Evolutionary conservation across 2,797 vertebrate genomes (phyloP).

Genomic region (Anguilla megastoma): DNA sequence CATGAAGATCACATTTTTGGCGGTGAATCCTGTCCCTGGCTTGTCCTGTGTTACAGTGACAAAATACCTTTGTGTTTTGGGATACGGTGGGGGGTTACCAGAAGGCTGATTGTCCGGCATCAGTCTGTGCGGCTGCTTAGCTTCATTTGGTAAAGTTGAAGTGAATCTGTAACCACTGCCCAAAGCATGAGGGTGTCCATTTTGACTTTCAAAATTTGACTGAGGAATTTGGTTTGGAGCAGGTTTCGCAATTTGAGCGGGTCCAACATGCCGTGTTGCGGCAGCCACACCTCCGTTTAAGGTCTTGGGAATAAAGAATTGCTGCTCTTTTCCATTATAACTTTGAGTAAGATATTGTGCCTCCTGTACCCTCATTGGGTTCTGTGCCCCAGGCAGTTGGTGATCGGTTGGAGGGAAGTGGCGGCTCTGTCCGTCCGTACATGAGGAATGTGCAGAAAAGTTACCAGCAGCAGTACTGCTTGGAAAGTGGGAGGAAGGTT

Average conservation of each 20-base stretch:
- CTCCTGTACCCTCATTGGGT: neutral
- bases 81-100: neutral
- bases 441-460: neutral
- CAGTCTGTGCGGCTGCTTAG: neutral
- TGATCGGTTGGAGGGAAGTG: neutral
- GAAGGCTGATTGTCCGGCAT: neutral
- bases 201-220: neutral
- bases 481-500: neutral
- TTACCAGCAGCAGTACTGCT: neutral
- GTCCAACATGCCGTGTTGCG: neutral
- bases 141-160: neutral
- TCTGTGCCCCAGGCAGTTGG: neutral
- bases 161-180: neutral
- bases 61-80: neutral
- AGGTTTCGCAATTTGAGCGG: neutral
- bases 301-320: too few relatives aligned
- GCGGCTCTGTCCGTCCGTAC: neutral
- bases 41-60: neutral
- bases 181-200: neutral
- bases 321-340: neutral
- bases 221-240: neutral
- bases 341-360: neutral
- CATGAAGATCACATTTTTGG: neutral
- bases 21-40: neutral
- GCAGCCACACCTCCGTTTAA: neutral